Evolutionary conservation across 2,888 invertebrate genomes (phyloP).

Genomic region (Leptinotarsa rubiginosa): DNA sequence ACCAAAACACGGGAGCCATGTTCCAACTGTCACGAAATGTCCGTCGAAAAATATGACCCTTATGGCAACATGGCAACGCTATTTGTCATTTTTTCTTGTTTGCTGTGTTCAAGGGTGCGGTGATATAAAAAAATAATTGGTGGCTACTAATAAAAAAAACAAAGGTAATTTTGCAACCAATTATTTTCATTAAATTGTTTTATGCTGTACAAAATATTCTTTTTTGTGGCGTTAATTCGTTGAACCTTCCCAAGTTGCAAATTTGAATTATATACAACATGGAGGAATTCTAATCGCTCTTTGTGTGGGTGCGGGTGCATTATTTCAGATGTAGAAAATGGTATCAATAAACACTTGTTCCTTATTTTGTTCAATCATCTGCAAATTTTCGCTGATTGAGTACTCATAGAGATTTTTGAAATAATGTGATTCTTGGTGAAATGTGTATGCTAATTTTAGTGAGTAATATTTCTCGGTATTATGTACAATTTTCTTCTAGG

Average conservation of each 20-base stretch:
- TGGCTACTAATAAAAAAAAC: too few relatives aligned
- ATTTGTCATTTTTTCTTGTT: too few relatives aligned
- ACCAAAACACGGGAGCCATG: too few relatives aligned
- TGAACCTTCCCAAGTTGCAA: constrained; percentile 50
- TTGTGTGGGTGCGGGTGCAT: constrained; percentile 55
- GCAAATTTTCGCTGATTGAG: not conserved
- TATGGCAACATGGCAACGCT: too few relatives aligned
- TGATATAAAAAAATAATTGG: too few relatives aligned
- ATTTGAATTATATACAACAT: constrained; percentile 57
- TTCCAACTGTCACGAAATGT: too few relatives aligned
- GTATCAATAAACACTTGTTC: constrained; percentile 37
- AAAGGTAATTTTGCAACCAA: constrained; percentile 48
- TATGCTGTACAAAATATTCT: not conserved
- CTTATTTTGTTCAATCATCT: constrained; percentile 17
- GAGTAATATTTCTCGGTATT: constrained; percentile 47
- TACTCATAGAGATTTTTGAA: not conserved
- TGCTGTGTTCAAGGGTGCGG: too few relatives aligned
- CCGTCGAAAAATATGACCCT: not conserved
- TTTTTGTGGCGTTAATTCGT: constrained; percentile 46
- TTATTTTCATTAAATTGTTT: too few relatives aligned
- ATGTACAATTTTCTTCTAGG: constrained; percentile 53
- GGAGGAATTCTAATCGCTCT: constrained; percentile 59
- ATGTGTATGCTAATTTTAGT: constrained; percentile 37
- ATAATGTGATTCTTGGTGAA: not conserved
- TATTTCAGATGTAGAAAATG: constrained; percentile 30